A percentile compares a stretch with the other conserved stretches of the same genome.
Evolutionary conservation across 2,113 vertebrate species (phyloP).

Genomic region (Macrotus californicus): DNA sequence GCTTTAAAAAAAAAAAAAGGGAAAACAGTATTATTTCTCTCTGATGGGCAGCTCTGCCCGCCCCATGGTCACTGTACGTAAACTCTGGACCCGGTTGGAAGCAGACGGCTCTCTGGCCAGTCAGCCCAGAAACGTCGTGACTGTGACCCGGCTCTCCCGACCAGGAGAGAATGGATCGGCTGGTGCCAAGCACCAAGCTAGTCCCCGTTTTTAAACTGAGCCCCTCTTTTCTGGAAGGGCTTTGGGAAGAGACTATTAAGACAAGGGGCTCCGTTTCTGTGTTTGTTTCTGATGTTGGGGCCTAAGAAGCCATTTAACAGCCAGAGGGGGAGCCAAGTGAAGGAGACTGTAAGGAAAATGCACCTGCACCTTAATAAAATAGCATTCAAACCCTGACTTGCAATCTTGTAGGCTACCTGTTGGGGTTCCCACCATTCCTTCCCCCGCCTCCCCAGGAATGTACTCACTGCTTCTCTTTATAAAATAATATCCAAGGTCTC

Average conservation of each 20-base stretch:
- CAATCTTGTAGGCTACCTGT: no score
- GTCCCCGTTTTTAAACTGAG: not conserved
- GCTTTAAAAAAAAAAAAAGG: not conserved
- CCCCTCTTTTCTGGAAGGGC: not conserved
- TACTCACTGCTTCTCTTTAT: not conserved
- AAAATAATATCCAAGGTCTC: not conserved
- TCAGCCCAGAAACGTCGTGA: not conserved
- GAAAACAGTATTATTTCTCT: not conserved
- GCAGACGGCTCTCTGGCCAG: not conserved
- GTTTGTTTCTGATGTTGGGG: not conserved
- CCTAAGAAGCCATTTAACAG: not conserved
- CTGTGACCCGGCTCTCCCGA: rapidly evolving
- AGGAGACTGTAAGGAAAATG: not conserved
- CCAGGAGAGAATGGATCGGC: not conserved
- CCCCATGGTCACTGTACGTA: rapidly evolving
- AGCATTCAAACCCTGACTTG: not conserved
- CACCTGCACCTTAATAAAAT: not conserved
- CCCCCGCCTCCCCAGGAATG: not conserved
- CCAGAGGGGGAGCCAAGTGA: not conserved
- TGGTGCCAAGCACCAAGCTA: not conserved
- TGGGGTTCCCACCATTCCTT: not conserved
- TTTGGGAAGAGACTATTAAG: not conserved
- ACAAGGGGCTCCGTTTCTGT: not conserved
- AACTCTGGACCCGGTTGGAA: no score
- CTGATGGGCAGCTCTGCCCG: not conserved